phyloP scores from a whole-genome alignment of 2,888 invertebrate genomes.

The Cephalotes varians region DNA sequence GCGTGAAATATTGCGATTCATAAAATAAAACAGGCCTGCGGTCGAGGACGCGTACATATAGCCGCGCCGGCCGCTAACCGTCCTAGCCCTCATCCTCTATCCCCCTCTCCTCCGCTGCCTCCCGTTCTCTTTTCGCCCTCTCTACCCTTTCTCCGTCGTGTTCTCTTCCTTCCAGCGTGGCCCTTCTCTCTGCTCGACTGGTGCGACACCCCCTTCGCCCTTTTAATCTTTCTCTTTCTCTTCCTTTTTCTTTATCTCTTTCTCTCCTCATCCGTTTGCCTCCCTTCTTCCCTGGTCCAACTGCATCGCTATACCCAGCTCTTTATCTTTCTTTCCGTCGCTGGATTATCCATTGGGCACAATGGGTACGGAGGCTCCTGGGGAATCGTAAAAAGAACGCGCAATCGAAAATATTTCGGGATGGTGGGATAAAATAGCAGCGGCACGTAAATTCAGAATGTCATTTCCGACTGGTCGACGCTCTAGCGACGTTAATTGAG shows the following conservation, averaged over 20 bases:
- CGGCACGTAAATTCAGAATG: slow-evolving; percentile 23
- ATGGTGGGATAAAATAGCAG: slow-evolving; percentile 36
- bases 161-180: slow-evolving; percentile 65
- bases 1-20: slow-evolving; percentile 86
- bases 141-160: slow-evolving; percentile 74
- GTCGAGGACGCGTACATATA: slow-evolving; percentile 84
- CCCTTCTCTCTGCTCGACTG: slow-evolving; percentile 69
- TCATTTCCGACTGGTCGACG: not conserved
- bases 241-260: slow-evolving; percentile 52
- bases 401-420: slow-evolving; percentile 54
- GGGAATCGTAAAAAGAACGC: slow-evolving; percentile 50
- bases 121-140: slow-evolving; percentile 65
- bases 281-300: slow-evolving; percentile 49
- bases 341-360: slow-evolving; percentile 50
- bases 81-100: slow-evolving; percentile 76
- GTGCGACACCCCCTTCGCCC: slow-evolving; percentile 38
- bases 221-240: slow-evolving; percentile 53
- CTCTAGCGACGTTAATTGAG: slow-evolving; percentile 5
- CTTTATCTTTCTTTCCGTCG: slow-evolving; percentile 54
- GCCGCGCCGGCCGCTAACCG: slow-evolving; percentile 80
- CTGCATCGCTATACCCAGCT: slow-evolving; percentile 54
- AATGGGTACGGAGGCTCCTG: slow-evolving; percentile 50
- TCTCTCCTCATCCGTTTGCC: slow-evolving; percentile 40
- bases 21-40: slow-evolving; percentile 86
- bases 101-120: slow-evolving; percentile 60